Conservation (phyloP, 2,888 invertebrate genomes). For the Mesoligia furuncula region DNA sequence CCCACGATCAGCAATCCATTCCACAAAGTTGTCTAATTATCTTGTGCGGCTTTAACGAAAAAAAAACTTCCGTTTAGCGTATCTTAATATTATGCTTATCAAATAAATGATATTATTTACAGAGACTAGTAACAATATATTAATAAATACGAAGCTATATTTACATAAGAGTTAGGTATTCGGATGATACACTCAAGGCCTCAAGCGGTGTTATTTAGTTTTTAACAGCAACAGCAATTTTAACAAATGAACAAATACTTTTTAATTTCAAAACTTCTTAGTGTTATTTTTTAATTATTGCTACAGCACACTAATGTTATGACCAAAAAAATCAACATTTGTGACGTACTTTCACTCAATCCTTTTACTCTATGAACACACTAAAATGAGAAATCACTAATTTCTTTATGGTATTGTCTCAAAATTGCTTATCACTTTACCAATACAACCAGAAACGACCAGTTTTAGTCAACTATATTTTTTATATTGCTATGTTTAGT, state of each 20-base stretch:
- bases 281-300: conserved; percentile 44
- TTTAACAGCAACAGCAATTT: conserved; percentile 60
- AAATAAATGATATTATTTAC: conserved; percentile 68
- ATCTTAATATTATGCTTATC: conserved; percentile 63
- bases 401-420: conserved; percentile 51
- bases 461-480: conserved; percentile 33
- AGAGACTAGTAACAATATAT: conserved; percentile 72
- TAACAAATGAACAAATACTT: conserved; percentile 9
- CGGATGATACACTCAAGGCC: conserved; percentile 85
- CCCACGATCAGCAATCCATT: background rate
- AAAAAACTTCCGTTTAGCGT: conserved; percentile 34
- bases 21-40: conserved; percentile 3
- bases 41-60: conserved; percentile 13
- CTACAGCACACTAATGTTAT: conserved; percentile 51
- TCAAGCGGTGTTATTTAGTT: conserved; percentile 70
- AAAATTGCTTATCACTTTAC: conserved; percentile 66
- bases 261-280: conserved; percentile 13
- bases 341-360: conserved; percentile 53
- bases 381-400: conserved; percentile 31
- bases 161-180: conserved; percentile 62
- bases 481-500: conserved; percentile 46
- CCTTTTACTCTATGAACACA: conserved; percentile 49
- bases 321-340: conserved; percentile 44
- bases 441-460: conserved; percentile 56
- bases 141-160: conserved; percentile 71